These are phyloP conservation scores for Eupsittula cactorum DNA, from an alignment of 2,113 vertebrate species.

Conservation along the genomic window DNA sequence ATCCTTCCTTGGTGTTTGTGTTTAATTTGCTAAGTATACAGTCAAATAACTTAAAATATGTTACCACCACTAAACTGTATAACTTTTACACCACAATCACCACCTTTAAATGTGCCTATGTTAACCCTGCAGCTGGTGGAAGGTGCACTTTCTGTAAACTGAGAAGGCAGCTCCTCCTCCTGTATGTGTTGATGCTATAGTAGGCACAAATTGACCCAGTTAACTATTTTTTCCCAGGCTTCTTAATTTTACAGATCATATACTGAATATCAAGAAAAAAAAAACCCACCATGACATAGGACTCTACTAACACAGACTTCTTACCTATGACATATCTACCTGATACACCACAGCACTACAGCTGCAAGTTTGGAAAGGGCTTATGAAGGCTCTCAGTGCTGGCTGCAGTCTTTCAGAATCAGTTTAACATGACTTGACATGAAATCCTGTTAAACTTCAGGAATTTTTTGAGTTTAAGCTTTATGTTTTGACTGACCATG, in stretches of 20 bases:
- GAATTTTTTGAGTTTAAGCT: background rate
- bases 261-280: background rate
- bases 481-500: background rate
- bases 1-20: background rate
- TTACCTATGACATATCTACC: background rate
- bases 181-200: background rate
- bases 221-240: background rate
- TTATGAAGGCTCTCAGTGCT: accelerated
- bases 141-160: background rate
- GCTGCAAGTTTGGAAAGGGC: background rate
- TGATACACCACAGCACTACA: background rate
- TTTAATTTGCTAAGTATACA: background rate
- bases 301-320: background rate
- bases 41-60: background rate
- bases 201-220: background rate
- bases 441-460: background rate
- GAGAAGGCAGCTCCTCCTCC: background rate
- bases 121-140: background rate
- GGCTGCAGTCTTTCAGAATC: background rate
- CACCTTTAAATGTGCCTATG: background rate
- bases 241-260: background rate
- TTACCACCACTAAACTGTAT: background rate
- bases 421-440: background rate
- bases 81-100: background rate
- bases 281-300: background rate